Conservation (phyloP, 2,797 vertebrate genomes). For the Coracias cyanogaster region DNA sequence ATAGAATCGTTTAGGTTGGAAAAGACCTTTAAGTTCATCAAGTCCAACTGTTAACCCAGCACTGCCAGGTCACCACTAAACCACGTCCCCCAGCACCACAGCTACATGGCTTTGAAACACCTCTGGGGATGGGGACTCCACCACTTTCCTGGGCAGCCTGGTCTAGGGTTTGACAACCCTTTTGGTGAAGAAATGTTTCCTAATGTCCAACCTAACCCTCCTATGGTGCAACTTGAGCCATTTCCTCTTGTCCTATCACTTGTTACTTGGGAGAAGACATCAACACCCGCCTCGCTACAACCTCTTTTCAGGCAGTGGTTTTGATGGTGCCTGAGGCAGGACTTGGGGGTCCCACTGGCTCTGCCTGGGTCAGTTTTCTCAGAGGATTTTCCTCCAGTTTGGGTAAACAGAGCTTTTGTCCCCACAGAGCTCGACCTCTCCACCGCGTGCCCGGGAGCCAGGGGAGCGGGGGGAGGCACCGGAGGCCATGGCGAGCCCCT, state of each 20-base stretch:
- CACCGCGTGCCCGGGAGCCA: background rate
- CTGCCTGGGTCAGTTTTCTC: fast-evolving
- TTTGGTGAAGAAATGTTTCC: background rate
- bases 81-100: background rate
- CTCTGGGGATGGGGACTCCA: background rate
- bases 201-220: background rate
- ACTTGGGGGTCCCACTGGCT: background rate
- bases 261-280: background rate
- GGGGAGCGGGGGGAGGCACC: background rate
- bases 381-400: fast-evolving
- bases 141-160: background rate
- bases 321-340: background rate
- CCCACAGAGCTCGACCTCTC: constrained; percentile 1
- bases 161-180: background rate
- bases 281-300: background rate
- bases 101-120: background rate
- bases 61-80: background rate
- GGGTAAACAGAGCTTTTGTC: fast-evolving
- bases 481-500: constrained; percentile 74
- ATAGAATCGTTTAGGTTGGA: background rate
- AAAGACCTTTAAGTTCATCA: background rate
- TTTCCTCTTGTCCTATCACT: background rate
- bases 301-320: background rate
- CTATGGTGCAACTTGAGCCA: background rate
- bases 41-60: background rate